Base-by-base conservation (phyloP, 2,797 vertebrate species). In the Labeo calbasu region DNA sequence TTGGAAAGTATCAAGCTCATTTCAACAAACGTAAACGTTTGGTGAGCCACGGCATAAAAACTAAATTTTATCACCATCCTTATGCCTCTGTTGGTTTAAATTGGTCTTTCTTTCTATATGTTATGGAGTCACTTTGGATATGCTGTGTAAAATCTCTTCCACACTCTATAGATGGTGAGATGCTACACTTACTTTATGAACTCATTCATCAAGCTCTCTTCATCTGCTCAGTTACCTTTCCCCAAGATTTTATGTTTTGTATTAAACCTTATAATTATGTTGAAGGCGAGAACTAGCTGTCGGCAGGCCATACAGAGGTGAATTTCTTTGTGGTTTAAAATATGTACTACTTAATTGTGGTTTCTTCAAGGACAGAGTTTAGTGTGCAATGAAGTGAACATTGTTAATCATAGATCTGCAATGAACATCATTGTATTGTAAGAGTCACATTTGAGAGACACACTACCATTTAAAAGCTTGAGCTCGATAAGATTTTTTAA, bases 201-300 rank as follows among this genome's bases (percentile, higher is more conserved):
- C 55, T 48, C 40, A 23, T 50, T 73, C 43, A 82, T 82, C 80
- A 82, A 63, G 23, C 7, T 51, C 32, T 15, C 36, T 70, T 80
- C 32, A 70, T 80, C 66, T 71, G 79, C 66, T 59, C 69, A 73
- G 23, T 73, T 73, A 73, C 69, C 40, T 82, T 55, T 63, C 25
- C 43, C 43, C 19, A 36, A 63, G 69, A 63, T n/a, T 71, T 72
- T 32, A 50, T 81, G 68, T 57, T 81, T 81, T 51, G 40, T 63
- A 73, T 72, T 82, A 72, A 82, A 73, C 55, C 69, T 82, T 72
- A 28, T 82, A 82, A 82, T 82, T 72, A 61, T 28, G 51, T 28
- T 59, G 10, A 81, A 81, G 66, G 53, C 25, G 17, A 48, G n/a
- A 57, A 19, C n/a, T 81, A 46, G 66, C 68, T 48, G 36, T 81